Evolutionary conservation across 2,113 vertebrate species (phyloP), one percentile per base, ranked within the genome.

Genomic region (Microcebus griseorufus): DNA sequence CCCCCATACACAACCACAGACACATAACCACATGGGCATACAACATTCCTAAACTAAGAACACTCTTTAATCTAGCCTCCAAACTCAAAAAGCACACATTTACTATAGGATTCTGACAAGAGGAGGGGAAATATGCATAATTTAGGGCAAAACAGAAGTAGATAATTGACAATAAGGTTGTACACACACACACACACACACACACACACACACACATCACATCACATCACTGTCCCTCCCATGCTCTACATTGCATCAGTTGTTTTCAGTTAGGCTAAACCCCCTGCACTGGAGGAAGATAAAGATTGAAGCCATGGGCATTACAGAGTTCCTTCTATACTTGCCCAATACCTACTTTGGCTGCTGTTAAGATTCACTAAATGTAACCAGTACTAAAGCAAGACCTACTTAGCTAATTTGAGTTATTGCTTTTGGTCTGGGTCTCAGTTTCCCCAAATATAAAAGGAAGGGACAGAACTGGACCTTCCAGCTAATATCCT

Each of bases 231-330:
- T 9, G 29, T 69, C 37, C 17, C 97, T 97, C 97, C 48, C 88
- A 72, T 83, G 9, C 22, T 62, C 96, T 98, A 96, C 97, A 97
- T 79, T 97, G 97, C 98, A 96, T 98, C 99, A 99, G 98, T 99
- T 99, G 98, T 99, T 99, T 99, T 99, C 98, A 98, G 98, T 99
- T 98, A 96, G 98, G 97, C 98, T 93, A 29, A 98, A 98, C 97
- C 95, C 98, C 65, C 97, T 99, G 98, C 90, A 97, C 65, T 98
- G 98, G 98, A 98, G 45, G 98, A 98, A 98, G 97, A 98, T 95
- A 48, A 97, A 97, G 20, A 82, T 0, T 58, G 89, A 72, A 96
- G 84, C 92, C 51, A 72, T 9, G 62, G 75, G 72, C 94, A 51
- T 95, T 80, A 92, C 79, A 87, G 95, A 93, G 87, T 97, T 80